Evolutionary conservation across 2,797 vertebrate species (phyloP).

Genomic region (Kryptolebias ocellatus): DNA sequence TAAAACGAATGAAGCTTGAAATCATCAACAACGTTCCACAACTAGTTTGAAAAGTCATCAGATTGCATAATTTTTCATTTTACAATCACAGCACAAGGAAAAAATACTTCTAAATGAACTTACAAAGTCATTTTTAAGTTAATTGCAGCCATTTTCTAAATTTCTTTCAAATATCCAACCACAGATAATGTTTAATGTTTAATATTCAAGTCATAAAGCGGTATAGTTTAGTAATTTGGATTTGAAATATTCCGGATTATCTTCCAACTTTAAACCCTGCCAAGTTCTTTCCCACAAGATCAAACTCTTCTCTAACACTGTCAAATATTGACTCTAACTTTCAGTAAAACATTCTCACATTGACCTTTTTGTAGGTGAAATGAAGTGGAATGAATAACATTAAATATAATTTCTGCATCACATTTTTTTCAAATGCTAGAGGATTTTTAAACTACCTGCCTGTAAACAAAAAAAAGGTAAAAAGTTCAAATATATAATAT

Average conservation of each 20-base stretch:
- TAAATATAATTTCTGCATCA: background rate
- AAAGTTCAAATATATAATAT: background rate
- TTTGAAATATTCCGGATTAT: conserved; percentile 14
- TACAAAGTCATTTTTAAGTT: too few species aligned
- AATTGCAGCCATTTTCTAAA: too few species aligned
- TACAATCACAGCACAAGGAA: too few species aligned
- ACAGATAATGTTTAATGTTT: background rate
- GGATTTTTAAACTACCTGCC: background rate
- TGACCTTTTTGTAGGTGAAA: conserved; percentile 16
- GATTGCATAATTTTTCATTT: too few species aligned
- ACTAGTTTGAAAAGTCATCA: too few species aligned
- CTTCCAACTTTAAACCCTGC: conserved; percentile 13
- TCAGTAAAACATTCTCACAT: conserved; percentile 15
- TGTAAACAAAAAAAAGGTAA: background rate
- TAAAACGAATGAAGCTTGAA: background rate
- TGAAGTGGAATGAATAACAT: background rate
- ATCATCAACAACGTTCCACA: too few species aligned
- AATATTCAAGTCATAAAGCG: too few species aligned
- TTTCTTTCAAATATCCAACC: background rate
- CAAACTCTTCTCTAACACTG: background rate
- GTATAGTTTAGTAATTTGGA: background rate
- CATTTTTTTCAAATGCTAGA: conserved; percentile 6
- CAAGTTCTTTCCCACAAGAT: conserved; percentile 4
- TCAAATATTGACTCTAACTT: background rate
- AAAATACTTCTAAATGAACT: too few species aligned